phyloP scores from a whole-genome alignment of 2,888 invertebrate species.

The Hirtodrosophila cameraria region DNA sequence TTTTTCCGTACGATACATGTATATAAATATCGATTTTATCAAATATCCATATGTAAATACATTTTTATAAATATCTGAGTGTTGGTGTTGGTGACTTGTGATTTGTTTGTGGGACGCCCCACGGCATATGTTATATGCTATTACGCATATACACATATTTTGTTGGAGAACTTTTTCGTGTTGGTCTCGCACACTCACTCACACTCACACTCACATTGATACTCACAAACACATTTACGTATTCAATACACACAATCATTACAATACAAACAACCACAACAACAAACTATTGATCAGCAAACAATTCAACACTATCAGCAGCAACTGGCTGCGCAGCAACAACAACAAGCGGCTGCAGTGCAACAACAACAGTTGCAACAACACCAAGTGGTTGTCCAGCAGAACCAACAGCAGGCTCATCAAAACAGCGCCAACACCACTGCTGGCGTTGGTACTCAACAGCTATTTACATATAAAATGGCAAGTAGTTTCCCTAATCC shows the following conservation, averaged over 20 bases:
- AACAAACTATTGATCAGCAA: slow-evolving; percentile 85
- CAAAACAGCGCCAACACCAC: slow-evolving; percentile 86
- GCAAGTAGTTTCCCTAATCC: slow-evolving; percentile 92
- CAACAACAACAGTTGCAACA: slow-evolving; percentile 85
- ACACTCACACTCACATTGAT: slow-evolving; percentile 8
- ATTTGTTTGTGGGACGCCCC: slow-evolving; percentile 49
- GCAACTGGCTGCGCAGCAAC: slow-evolving; percentile 85
- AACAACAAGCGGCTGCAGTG: slow-evolving; percentile 84
- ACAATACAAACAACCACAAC: slow-evolving; percentile 85
- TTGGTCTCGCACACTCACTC: slow-evolving; percentile 32
- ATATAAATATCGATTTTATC: background rate
- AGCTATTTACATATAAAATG: slow-evolving; percentile 94
- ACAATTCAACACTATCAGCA: slow-evolving; percentile 86
- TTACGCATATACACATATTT: background rate
- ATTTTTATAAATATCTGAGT: slow-evolving; percentile 4
- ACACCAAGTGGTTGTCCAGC: slow-evolving; percentile 85
- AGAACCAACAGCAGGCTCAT: slow-evolving; percentile 85
- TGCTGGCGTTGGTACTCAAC: slow-evolving; percentile 87
- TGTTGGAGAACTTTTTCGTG: background rate
- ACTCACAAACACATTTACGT: slow-evolving; percentile 24
- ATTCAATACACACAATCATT: slow-evolving; percentile 84
- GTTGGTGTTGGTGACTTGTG: no score
- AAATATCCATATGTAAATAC: background rate
- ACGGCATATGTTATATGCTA: no score
- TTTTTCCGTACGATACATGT: background rate